These are phyloP conservation scores for Tetragonula clypearis DNA, from an alignment of 1,140 invertebrate species.

Conservation along the genomic window DNA sequence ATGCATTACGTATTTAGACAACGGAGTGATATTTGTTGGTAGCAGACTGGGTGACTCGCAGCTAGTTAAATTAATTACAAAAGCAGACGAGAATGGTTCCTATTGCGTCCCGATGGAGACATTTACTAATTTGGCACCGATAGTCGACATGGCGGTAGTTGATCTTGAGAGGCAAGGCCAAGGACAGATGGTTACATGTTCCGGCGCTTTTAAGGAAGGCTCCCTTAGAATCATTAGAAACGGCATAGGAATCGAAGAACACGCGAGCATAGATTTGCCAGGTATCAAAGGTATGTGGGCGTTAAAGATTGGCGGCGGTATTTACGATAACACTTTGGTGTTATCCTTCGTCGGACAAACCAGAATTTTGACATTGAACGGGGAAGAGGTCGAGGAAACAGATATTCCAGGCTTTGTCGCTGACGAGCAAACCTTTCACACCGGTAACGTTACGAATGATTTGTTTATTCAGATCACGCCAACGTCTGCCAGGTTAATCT, in stretches of 20 bases:
- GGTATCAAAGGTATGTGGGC: conserved; percentile 99
- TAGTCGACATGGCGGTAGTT: conserved; percentile 98
- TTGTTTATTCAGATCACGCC: conserved; percentile 93
- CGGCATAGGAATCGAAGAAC: conserved; percentile 98
- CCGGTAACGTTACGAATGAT: conserved; percentile 93
- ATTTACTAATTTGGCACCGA: conserved; percentile 98
- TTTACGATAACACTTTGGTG: conserved; percentile 94
- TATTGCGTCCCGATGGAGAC: conserved; percentile 98
- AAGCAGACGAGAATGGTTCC: conserved; percentile 92
- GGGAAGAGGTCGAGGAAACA: conserved; percentile 98
- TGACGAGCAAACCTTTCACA: conserved; percentile 96
- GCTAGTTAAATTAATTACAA: conserved; percentile 94
- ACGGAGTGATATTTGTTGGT: conserved; percentile 98
- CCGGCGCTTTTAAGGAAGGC: conserved; percentile 98
- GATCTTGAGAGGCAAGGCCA: conserved; percentile 98
- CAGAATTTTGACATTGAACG: conserved; percentile 92
- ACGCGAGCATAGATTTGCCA: conserved; percentile 97
- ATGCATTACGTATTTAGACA: conserved; percentile 99
- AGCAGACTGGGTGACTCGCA: conserved; percentile 98
- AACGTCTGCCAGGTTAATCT: conserved; percentile 86
- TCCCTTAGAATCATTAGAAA: conserved; percentile 98
- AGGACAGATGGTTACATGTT: conserved; percentile 98
- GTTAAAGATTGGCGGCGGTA: conserved; percentile 87
- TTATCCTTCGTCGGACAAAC: conserved; percentile 97
- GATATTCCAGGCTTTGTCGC: conserved; percentile 94